Evolutionary conservation across 2,888 invertebrate genomes (phyloP), one percentile per base, ranked within the genome.

Genomic region (Belgica antarctica): DNA sequence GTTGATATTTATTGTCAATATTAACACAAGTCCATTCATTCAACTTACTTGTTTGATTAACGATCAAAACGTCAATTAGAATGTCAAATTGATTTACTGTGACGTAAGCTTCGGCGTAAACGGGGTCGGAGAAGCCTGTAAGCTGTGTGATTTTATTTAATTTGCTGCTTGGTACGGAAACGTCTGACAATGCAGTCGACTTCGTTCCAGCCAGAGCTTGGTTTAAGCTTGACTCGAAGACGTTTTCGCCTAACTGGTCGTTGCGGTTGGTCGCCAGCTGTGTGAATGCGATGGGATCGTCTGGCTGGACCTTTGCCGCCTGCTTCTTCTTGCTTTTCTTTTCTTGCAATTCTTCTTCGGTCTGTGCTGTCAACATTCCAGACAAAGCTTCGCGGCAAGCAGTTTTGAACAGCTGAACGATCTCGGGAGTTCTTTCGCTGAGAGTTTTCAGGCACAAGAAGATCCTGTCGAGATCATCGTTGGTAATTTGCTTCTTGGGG

Each of bases 101-200:
- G 1, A 99, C 98, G 77, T 98, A 94, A n/a, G 99, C 98, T 82
- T 99, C 99, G 0, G 99, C 95, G 80, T 99, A 99, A 72, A 99
- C 97, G 0, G 99, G 98, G 84, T 99, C 99, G 0, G 96, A 96
- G 82, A 98, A 98, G 12, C 98, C 99, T 2, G 99, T 98, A 76
- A 99, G 83, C 80, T 99, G 99, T 36, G 96, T 95, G 73, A 96
- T 94, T 80, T 89, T 89, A 72, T 87, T 87, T 17, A 87, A 77
- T 74, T 85, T 87, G 73, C 82, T 86, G 59, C 82, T 80, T 1
- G 85, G 83, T 12, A 59, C 27, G 22, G 82, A 80, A 31, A 82
- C 77, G 71, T 85, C 84, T 46, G 81, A 81, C 15, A 79, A 74
- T 62, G 78, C 77, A 24, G 78, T 75, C 0, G 75, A 74, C 74